These are phyloP conservation scores for Crypturellus tataupa DNA, from an alignment of 2,797 vertebrate species.

Conservation along the genomic window DNA sequence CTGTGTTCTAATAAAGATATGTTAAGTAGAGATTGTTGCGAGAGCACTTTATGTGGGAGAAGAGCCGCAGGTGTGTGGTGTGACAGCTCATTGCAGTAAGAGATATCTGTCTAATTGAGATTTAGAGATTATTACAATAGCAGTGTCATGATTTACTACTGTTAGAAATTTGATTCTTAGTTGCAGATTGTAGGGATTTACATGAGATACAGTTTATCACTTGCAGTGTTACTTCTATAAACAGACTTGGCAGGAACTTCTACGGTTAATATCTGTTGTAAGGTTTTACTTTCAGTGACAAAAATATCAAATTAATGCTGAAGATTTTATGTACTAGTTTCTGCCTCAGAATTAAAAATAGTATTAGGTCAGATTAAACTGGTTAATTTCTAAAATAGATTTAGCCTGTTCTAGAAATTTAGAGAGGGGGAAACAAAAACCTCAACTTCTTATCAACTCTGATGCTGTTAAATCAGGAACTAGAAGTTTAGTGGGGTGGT, in stretches of 20 bases:
- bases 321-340: neutral
- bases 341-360: neutral
- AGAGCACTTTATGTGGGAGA: neutral
- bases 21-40: neutral
- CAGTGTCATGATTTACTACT: neutral
- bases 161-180: neutral
- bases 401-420: neutral
- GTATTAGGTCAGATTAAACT: neutral
- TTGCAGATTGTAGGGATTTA: neutral
- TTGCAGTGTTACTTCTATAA: neutral
- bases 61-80: neutral
- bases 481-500: neutral
- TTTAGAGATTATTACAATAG: neutral
- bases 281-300: neutral
- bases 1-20: neutral
- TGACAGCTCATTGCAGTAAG: neutral
- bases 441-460: neutral
- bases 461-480: neutral
- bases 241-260: neutral
- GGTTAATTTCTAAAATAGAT: neutral
- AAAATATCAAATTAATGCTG: neutral
- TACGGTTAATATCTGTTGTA: neutral
- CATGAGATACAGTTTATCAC: neutral
- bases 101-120: neutral
- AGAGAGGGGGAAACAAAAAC: neutral